These are phyloP conservation scores for Lithobates sylvaticus DNA, from an alignment of 2,797 vertebrate genomes.

Conservation along the genomic window DNA sequence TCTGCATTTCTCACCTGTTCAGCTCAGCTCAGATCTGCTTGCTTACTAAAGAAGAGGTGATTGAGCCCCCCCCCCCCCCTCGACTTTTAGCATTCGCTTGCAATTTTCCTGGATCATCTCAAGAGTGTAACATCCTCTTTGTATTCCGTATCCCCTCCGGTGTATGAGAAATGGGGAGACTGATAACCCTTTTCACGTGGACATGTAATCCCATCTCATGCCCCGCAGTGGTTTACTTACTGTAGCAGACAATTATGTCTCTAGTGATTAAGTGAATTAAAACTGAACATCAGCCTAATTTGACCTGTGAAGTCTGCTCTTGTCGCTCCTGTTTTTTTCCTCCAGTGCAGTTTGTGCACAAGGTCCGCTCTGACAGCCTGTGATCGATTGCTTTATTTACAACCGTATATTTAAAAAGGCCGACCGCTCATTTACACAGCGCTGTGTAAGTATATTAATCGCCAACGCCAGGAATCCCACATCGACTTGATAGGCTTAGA, in stretches of 20 bases:
- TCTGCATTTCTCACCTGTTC: slow-evolving; percentile 6
- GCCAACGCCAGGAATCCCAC: slow-evolving; percentile 71
- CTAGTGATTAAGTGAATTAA: slow-evolving; percentile 86
- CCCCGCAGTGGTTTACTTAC: slow-evolving; percentile 77
- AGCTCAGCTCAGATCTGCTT: not conserved
- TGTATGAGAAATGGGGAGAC: slow-evolving; percentile 9
- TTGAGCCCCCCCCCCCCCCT: not conserved
- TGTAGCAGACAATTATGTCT: slow-evolving; percentile 77
- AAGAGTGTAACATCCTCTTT: not conserved
- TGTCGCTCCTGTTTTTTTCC: slow-evolving; percentile 71
- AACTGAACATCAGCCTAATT: slow-evolving; percentile 85
- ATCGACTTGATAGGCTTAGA: slow-evolving; percentile 78
- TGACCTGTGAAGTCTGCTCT: slow-evolving; percentile 88
- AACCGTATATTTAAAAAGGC: slow-evolving; percentile 94
- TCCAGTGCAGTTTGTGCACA: slow-evolving; percentile 75
- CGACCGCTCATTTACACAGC: slow-evolving; percentile 95
- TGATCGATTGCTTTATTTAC: slow-evolving; percentile 97
- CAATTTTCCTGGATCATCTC: slow-evolving; percentile 13
- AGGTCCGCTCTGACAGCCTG: slow-evolving; percentile 86
- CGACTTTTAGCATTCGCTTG: slow-evolving; percentile 5
- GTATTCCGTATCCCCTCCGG: slow-evolving; percentile 2
- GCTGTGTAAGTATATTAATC: slow-evolving; percentile 92
- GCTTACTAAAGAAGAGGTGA: not conserved
- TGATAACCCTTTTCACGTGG: slow-evolving; percentile 61
- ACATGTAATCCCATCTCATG: slow-evolving; percentile 74